Evolutionary conservation across 1,140 invertebrate species (phyloP), one percentile per base, ranked within the genome.

Genomic region (Drosophila nannoptera): DNA sequence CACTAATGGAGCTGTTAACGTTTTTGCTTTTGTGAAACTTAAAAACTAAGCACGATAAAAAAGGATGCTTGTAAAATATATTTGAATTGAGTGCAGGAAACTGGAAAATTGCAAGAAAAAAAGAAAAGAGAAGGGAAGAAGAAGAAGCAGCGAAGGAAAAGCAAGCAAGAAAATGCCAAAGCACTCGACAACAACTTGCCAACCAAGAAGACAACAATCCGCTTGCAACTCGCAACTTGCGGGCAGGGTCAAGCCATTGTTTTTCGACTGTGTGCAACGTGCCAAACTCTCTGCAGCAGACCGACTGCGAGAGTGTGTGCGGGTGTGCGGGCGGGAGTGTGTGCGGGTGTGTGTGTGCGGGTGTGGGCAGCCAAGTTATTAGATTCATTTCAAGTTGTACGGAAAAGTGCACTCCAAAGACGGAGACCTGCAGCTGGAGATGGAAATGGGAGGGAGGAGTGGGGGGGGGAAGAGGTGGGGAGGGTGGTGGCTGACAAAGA

Each of bases 1-100:
- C 84, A 81, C 81, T 84, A 84, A 84, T 84, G 78, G 82, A 81
- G 81, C 77, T 86, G 81, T 84, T 84, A 84, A 86, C 82, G 84
- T 81, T 73, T 60, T 67, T 67, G 61, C 58, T 46, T 38, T 35
- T 14, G 36, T 16, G 63, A 33, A 69, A 86, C 65, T 80, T 76
- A 77, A 73, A 76, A 70, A 68, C 64, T 58, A 22, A 66, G 71
- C 42, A 16, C 36, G 9, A 22, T 46, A 43, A 12, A 31, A 11
- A 60, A 70, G 54, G 45, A 40, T 65, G 67, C 76, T 74, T 78
- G 68, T 69, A 75, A 83, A 78, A 86, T 84, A 86, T 84, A 84
- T 84, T 84, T 80, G 80, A 84, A 84, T 84, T 84, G 80, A 84
- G 83, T 82, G 78, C 69, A 68, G 35, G 63, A 83, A 75, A 70